Percentiles rank a stretch among this genome's conserved stretches.
Evolutionary conservation across 2,113 vertebrate species (phyloP).

Genomic region (Tautogolabrus adspersus): DNA sequence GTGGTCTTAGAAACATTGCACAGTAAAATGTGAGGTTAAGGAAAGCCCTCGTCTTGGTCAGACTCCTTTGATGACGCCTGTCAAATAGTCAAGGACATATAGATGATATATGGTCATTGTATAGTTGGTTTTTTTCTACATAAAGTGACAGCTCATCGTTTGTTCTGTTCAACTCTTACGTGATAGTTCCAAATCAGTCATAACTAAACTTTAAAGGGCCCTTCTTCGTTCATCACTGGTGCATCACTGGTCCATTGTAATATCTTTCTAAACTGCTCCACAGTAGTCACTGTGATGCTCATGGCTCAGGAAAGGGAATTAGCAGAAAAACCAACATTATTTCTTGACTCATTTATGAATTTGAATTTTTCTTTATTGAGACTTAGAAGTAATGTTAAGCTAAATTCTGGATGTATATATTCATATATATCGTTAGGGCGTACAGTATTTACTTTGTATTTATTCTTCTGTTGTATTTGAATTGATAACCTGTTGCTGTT

Average conservation of each 20-base stretch:
- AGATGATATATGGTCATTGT: neutral
- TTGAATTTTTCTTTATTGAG: too few species aligned
- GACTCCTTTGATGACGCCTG: neutral
- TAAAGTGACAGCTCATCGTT: neutral
- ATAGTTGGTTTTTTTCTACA: slow-evolving; percentile 23
- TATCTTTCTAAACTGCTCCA: slow-evolving; percentile 10
- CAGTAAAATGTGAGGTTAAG: neutral
- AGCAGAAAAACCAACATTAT: neutral
- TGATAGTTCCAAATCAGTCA: neutral
- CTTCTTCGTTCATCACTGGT: neutral
- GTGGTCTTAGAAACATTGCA: neutral
- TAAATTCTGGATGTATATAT: too few species aligned
- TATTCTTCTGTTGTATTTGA: too few species aligned
- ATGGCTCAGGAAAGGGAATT: neutral
- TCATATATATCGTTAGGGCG: too few species aligned
- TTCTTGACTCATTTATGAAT: neutral
- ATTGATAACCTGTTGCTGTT: too few species aligned
- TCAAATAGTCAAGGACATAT: neutral
- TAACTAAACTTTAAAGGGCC: neutral
- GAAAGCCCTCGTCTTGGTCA: neutral
- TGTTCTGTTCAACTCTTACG: neutral
- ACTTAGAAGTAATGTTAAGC: too few species aligned
- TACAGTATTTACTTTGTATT: too few species aligned
- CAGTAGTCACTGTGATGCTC: neutral
- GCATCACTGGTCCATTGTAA: slow-evolving; percentile 14